Evolutionary conservation across 2,797 vertebrate species (phyloP).

Genomic region (Alfaro cultratus): DNA sequence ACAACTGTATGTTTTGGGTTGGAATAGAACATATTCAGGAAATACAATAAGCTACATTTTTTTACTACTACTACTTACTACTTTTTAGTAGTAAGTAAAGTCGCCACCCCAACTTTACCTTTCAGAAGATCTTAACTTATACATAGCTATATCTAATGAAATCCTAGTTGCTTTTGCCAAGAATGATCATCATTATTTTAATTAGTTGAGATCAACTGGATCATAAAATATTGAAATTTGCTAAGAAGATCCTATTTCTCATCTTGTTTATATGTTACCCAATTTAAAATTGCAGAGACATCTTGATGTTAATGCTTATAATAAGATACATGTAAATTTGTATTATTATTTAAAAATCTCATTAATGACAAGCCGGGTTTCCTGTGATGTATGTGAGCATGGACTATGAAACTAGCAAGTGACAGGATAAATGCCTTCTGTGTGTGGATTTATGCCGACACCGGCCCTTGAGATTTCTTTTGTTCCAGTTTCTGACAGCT

Average conservation of each 20-base stretch:
- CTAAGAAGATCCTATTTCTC: neutral
- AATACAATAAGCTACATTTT: conserved; percentile 1
- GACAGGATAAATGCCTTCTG: neutral
- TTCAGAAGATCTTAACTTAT: neutral
- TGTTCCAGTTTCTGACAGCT: neutral
- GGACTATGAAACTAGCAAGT: neutral
- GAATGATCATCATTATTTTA: neutral
- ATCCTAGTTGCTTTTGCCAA: neutral
- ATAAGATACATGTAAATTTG: neutral
- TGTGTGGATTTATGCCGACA: neutral
- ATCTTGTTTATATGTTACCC: neutral
- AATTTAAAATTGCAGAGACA: neutral
- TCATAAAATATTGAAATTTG: neutral
- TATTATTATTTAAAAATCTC: neutral
- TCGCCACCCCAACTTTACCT: neutral
- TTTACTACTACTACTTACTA: too few species aligned
- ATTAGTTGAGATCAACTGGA: neutral
- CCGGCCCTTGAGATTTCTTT: neutral
- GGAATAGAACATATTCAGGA: neutral
- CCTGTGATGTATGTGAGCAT: neutral
- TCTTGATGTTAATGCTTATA: neutral
- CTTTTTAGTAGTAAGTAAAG: too few species aligned
- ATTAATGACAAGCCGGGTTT: neutral
- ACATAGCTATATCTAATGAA: neutral
- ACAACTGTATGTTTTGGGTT: neutral